These are phyloP conservation scores for Triplophysa tibetana DNA, from an alignment of 2,113 vertebrate species.

Conservation along the genomic window DNA sequence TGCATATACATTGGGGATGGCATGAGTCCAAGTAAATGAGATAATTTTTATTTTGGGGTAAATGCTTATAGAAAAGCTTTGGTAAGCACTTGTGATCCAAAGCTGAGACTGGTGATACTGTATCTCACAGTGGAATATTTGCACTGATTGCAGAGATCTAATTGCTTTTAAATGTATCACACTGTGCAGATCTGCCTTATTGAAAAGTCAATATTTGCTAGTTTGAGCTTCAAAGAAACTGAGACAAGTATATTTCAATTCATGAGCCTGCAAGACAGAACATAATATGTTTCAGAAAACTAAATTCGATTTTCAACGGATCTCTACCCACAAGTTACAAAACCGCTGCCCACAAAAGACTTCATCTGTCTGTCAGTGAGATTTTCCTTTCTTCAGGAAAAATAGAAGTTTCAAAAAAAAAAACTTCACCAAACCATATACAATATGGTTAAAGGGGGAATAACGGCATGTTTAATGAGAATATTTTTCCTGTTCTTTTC, in stretches of 20 bases:
- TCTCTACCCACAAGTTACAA: neutral
- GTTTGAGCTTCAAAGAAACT: neutral
- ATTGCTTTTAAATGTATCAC: neutral
- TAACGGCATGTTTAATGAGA: neutral
- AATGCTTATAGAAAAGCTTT: neutral
- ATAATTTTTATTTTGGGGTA: too few relatives aligned
- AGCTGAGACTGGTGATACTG: neutral
- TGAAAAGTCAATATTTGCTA: constrained; percentile 21
- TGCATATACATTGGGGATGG: too few relatives aligned
- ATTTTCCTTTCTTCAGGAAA: neutral
- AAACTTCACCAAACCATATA: neutral
- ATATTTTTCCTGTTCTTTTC: neutral
- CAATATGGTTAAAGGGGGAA: neutral
- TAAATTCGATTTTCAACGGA: neutral
- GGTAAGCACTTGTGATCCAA: constrained; percentile 1
- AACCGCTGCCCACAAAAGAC: neutral
- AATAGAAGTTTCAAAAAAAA: neutral
- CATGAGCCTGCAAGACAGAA: neutral
- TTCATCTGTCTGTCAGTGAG: neutral
- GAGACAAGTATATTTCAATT: neutral
- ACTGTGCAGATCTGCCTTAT: constrained; percentile 37
- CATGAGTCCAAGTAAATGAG: too few relatives aligned
- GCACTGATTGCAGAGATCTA: neutral
- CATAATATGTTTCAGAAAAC: neutral
- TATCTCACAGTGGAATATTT: neutral